These are phyloP conservation scores for Drosophila kurseongensis DNA, from an alignment of 1,140 invertebrate genomes.

Conservation along the genomic window DNA sequence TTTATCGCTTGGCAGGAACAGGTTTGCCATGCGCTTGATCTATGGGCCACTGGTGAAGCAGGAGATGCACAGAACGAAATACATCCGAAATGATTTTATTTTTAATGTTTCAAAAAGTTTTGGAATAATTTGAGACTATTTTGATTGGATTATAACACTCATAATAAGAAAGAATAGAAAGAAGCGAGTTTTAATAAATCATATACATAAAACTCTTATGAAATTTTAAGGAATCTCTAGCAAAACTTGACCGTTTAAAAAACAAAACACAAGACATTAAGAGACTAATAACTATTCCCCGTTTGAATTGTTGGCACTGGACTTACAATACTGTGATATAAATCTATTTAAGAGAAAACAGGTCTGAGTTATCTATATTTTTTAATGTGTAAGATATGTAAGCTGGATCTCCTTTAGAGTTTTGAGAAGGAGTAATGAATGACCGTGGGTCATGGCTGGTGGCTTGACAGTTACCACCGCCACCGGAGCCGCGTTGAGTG, in stretches of 20 bases:
- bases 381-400: conserved; percentile 33
- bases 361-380: neutral
- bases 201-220: neutral
- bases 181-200: too few relatives aligned
- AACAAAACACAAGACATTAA: too few relatives aligned
- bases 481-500: conserved; percentile 61
- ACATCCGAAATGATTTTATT: neutral
- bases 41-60: conserved; percentile 60
- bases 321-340: too few relatives aligned
- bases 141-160: too few relatives aligned
- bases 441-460: conserved; percentile 81
- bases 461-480: conserved; percentile 55
- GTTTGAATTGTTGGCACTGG: too few relatives aligned
- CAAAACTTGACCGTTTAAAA: too few relatives aligned
- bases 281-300: too few relatives aligned
- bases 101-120: too few relatives aligned
- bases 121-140: too few relatives aligned
- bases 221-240: too few relatives aligned
- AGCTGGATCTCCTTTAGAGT: conserved; percentile 42
- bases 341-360: too few relatives aligned
- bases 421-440: conserved; percentile 77
- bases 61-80: conserved; percentile 13
- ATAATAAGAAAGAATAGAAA: too few relatives aligned
- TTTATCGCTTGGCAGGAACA: conserved; percentile 62
- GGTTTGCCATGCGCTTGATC: conserved; percentile 73